Conservation (phyloP, 2,113 vertebrate species). For the Hippopotamus amphibius region DNA sequence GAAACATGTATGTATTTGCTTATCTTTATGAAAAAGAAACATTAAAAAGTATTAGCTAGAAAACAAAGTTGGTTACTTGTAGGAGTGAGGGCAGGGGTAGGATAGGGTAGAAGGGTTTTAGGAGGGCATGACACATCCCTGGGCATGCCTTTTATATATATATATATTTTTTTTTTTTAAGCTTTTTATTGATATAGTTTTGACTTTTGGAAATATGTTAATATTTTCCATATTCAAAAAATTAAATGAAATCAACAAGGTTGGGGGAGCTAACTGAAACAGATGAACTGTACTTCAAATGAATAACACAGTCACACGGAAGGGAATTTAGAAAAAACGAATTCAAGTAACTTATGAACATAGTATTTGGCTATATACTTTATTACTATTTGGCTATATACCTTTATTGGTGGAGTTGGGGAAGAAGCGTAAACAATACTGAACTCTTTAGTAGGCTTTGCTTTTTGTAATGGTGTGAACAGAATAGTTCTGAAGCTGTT, state of each 20-base stretch:
- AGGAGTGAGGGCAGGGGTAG: neutral
- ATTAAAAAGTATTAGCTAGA: neutral
- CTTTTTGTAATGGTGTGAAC: conserved; percentile 5
- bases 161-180: no score
- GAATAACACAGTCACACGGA: neutral
- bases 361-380: neutral
- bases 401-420: neutral
- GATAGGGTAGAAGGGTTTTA: neutral
- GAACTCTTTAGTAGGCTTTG: neutral
- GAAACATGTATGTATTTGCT: neutral
- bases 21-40: neutral
- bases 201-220: conserved; percentile 26
- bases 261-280: neutral
- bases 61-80: neutral
- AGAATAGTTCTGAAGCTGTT: neutral
- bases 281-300: neutral
- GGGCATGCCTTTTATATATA: neutral
- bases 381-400: neutral
- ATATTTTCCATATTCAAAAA: conserved; percentile 11
- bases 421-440: neutral
- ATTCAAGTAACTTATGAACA: neutral
- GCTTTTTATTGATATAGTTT: neutral
- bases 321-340: neutral
- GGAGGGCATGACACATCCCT: neutral
- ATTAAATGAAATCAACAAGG: neutral